phyloP scores from a whole-genome alignment of 2,888 invertebrate species.

The Cerastis leucographa region DNA sequence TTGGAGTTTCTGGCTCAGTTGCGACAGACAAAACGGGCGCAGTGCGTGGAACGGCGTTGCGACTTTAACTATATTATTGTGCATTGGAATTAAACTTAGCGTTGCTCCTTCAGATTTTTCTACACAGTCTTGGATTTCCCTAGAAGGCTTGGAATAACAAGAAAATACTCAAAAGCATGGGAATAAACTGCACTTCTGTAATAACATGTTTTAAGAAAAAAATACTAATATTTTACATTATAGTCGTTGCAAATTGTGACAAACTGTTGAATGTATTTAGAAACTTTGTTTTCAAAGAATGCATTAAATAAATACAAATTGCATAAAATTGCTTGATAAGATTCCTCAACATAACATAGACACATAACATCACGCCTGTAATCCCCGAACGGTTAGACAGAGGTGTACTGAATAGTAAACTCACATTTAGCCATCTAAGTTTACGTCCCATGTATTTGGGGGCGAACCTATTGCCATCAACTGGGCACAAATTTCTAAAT shows the following conservation, averaged over 20 bases:
- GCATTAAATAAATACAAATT: background rate
- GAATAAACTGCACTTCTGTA: background rate
- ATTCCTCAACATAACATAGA: background rate
- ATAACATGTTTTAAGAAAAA: background rate
- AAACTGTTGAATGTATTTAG: background rate
- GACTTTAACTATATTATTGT: conserved; percentile 64
- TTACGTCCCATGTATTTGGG: too few relatives aligned
- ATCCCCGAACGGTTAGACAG: too few relatives aligned
- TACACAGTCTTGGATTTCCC: background rate
- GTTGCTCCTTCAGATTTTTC: conserved; percentile 16
- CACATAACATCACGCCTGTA: too few relatives aligned
- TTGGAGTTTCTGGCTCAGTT: conserved; percentile 83
- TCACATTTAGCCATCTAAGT: too few relatives aligned
- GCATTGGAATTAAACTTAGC: conserved; percentile 47
- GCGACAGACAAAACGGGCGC: conserved; percentile 79
- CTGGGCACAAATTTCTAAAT: too few relatives aligned
- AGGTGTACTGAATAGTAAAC: too few relatives aligned
- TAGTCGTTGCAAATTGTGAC: background rate
- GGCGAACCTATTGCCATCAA: too few relatives aligned
- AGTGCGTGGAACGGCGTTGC: conserved; percentile 75
- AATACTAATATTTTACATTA: too few relatives aligned
- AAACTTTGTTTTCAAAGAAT: background rate
- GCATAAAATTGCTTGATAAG: background rate
- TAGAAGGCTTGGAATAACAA: background rate
- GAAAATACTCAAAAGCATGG: background rate